A percentile compares a stretch with the other conserved stretches of the same genome.
These are phyloP conservation scores for Apamea anceps DNA, from an alignment of 2,888 invertebrate species.

Conservation along the genomic window DNA sequence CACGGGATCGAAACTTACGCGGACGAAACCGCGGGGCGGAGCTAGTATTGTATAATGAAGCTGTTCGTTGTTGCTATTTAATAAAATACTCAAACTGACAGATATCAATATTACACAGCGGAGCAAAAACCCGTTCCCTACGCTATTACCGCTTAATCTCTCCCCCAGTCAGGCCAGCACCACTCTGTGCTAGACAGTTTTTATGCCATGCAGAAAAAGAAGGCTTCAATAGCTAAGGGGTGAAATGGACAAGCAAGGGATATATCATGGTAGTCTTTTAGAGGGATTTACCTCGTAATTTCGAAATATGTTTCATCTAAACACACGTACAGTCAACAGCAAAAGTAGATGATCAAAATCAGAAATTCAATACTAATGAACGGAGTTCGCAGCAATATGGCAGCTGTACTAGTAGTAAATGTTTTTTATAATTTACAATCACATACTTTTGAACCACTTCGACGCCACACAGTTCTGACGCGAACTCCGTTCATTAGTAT, in stretches of 20 bases:
- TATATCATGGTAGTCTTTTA: not conserved
- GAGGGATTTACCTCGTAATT: not conserved
- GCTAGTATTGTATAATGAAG: not conserved
- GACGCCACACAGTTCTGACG: too few species aligned
- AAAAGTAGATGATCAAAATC: too few species aligned
- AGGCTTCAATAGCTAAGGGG: conserved; percentile 20
- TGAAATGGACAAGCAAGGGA: conserved; percentile 7
- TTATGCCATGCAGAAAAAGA: conserved; percentile 32
- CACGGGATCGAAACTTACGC: too few species aligned
- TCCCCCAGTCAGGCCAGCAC: not conserved
- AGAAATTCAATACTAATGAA: too few species aligned
- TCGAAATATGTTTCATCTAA: not conserved
- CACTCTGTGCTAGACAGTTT: conserved; percentile 26
- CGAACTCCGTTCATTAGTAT: too few species aligned
- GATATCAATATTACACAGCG: not conserved
- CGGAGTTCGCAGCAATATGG: too few species aligned
- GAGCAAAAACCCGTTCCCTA: not conserved
- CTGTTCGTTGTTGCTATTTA: not conserved
- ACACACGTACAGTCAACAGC: not conserved
- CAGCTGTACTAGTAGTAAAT: too few species aligned
- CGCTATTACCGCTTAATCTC: conserved; percentile 7
- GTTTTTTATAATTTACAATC: too few species aligned
- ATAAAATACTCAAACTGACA: not conserved
- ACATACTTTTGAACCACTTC: too few species aligned
- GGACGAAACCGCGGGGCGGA: too few species aligned